Conservation (phyloP, 2,113 vertebrate genomes). For the Xiphophorus couchianus region DNA sequence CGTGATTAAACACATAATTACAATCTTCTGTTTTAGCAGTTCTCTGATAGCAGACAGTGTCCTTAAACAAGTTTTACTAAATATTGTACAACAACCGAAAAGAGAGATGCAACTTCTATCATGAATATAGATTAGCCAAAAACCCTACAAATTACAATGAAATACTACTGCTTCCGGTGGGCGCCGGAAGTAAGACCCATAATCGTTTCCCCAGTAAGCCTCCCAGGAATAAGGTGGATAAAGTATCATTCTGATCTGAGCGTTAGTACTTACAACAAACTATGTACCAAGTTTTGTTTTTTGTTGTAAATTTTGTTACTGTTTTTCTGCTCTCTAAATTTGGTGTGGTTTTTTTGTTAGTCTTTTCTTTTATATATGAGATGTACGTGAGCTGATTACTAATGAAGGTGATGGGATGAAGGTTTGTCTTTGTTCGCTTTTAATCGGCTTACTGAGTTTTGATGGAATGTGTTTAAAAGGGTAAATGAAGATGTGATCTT, state of each 20-base stretch:
- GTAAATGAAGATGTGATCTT: conserved; percentile 45
- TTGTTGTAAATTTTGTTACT: background rate
- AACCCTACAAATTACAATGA: no score
- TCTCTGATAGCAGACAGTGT: no score
- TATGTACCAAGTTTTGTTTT: background rate
- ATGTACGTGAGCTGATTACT: conserved; percentile 27
- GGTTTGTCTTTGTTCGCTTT: conserved; percentile 30
- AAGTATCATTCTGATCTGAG: background rate
- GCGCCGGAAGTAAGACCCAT: no score
- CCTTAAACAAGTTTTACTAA: no score
- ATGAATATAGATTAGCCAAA: no score
- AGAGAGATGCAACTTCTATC: no score
- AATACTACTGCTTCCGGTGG: no score
- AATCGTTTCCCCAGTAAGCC: no score
- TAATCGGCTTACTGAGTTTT: conserved; percentile 17
- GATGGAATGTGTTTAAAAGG: conserved; percentile 28
- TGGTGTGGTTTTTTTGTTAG: background rate
- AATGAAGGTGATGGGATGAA: conserved; percentile 59
- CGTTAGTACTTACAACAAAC: background rate
- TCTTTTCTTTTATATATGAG: background rate
- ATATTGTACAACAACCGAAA: no score
- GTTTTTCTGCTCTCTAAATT: background rate
- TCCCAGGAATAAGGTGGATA: background rate
- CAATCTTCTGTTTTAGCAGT: no score
- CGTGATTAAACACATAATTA: no score